phyloP scores from a whole-genome alignment of 1,140 invertebrate genomes.

The Tetranychus urticae region DNA sequence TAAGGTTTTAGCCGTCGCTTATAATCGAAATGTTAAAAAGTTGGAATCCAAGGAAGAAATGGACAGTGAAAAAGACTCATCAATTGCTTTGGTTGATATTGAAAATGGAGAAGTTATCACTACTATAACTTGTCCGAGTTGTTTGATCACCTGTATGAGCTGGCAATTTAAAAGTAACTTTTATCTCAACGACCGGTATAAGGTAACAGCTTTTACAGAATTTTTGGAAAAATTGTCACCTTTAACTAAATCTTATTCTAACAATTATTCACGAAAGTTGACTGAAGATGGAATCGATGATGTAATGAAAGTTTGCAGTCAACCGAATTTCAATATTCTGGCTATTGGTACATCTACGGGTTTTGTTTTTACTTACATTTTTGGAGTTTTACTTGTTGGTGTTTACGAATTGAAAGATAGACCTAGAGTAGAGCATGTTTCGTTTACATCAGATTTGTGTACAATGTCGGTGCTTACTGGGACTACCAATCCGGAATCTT shows the following conservation, averaged over 20 bases:
- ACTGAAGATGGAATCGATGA: slow-evolving; percentile 35
- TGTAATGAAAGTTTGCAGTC: slow-evolving; percentile 24
- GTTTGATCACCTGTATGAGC: slow-evolving; percentile 26
- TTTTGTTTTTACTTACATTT: slow-evolving; percentile 45
- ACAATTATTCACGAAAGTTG: slow-evolving; percentile 22
- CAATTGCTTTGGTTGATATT: slow-evolving; percentile 27
- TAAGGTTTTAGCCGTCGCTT: slow-evolving; percentile 37
- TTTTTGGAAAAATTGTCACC: slow-evolving; percentile 31
- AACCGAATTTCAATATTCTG: slow-evolving; percentile 46
- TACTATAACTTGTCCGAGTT: slow-evolving; percentile 28
- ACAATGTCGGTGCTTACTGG: not conserved
- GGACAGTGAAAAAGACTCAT: not conserved
- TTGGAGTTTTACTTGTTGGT: slow-evolving; percentile 56
- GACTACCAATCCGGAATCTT: slow-evolving; percentile 11
- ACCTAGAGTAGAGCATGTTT: slow-evolving; percentile 1
- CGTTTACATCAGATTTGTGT: slow-evolving; percentile 1
- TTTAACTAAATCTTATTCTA: slow-evolving; percentile 29
- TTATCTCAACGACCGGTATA: not conserved
- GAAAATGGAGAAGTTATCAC: slow-evolving; percentile 63
- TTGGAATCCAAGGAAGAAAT: not conserved
- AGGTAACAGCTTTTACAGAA: slow-evolving; percentile 4
- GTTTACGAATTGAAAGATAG: slow-evolving; percentile 31
- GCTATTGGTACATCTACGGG: slow-evolving; percentile 47
- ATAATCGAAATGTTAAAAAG: not conserved
- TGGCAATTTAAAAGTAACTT: slow-evolving; percentile 23